A percentile compares a stretch with the other conserved stretches of the same genome.
phyloP scores from a whole-genome alignment of 2,888 invertebrate species.

The Mesopsocus fuscifrons region DNA sequence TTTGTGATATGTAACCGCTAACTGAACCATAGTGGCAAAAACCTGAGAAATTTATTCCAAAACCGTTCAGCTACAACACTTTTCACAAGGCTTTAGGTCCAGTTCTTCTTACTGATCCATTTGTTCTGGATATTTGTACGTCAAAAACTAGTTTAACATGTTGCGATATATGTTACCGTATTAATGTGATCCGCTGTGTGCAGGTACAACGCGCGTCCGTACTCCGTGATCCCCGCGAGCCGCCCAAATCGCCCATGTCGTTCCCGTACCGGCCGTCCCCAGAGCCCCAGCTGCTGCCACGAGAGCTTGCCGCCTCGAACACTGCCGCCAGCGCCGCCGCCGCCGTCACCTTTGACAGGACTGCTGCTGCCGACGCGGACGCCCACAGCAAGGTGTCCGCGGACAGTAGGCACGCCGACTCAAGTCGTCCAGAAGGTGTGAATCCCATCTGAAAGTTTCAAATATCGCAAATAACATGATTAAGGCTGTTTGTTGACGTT shows the following conservation, averaged over 20 bases:
- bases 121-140: no score
- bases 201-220: slow-evolving; percentile 11
- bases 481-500: slow-evolving; percentile 4
- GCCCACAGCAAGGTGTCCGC: slow-evolving; percentile 16
- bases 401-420: slow-evolving; percentile 20
- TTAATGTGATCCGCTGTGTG: no score
- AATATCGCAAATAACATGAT: background rate
- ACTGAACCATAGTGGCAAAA: no score
- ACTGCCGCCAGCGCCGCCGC: slow-evolving; percentile 27
- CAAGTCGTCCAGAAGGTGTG: slow-evolving; percentile 32
- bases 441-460: slow-evolving; percentile 2
- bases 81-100: no score
- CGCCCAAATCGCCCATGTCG: slow-evolving; percentile 3
- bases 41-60: no score
- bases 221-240: slow-evolving; percentile 6
- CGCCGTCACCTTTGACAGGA: slow-evolving; percentile 28
- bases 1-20: no score
- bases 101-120: no score
- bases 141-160: no score
- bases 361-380: slow-evolving; percentile 21
- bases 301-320: slow-evolving; percentile 26
- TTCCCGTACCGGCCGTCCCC: slow-evolving; percentile 23
- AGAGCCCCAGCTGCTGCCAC: slow-evolving; percentile 17
- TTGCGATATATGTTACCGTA: no score
- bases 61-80: no score